Base-by-base conservation (phyloP, 1,140 invertebrate species). In the Heliconius himera region DNA sequence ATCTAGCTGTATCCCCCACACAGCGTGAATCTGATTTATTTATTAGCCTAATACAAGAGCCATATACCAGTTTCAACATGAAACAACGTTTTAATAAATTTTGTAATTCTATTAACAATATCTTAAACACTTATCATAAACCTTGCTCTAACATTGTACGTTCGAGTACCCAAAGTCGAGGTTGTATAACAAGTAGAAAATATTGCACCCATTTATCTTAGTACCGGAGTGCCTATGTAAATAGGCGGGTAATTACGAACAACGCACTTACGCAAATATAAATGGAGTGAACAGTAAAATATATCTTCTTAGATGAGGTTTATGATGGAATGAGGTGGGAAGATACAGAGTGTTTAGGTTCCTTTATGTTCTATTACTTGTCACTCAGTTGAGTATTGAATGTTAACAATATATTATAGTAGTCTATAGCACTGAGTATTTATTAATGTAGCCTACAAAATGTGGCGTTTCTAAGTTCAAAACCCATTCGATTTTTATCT, bases 1-100 rank as follows among this genome's bases (percentile, higher is more conserved):
- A 93, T 91, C 90, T 84, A 87, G 86, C 89, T 89, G 87, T 89
- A 88, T 89, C 89, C 90, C 89, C 88, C 92, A 94, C 92, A 88
- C 89, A 93, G 88, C 91, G 90, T 87, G 88, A 89, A 87, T 88
- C 86, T 86, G 86, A 81, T 84, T 85, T 83, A 81, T 85, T 87
- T 86, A 89, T 88, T 87, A 88, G 26, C 9, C 60, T 66, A 29
- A 66, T 66, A 66, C 13, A 66, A 66, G 54, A 4, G 13, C 60
- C 60, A 29, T 66, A 66, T 66, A 66, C 22, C 26, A 66, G 29
- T 29, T 66, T 66, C 60, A 66, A 66, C 29, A 9, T 29, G 60
- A 66, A 29, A 66, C 60, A 66, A 66, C n/a, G 26, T 16, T 13
- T 26, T 66, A 66, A 29, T 66, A 66, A 66, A 66, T 66, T 66